Percentiles rank a stretch among this genome's conserved stretches.
phyloP scores from a whole-genome alignment of 2,797 vertebrate species.

The Sebastes reedi region DNA sequence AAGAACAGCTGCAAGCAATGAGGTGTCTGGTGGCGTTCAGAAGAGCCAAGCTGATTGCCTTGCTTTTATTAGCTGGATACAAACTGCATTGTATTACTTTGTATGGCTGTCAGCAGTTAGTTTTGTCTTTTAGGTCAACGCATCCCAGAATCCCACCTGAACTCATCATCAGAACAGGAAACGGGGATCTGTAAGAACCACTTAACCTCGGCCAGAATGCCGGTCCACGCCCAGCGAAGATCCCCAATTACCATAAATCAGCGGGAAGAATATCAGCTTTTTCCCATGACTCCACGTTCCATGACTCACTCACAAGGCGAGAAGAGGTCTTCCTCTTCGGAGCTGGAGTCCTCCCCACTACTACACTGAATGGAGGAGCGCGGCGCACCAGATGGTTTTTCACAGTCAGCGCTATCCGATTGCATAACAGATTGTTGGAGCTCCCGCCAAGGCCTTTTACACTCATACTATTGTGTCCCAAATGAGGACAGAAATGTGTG shows the following conservation, averaged over 20 bases:
- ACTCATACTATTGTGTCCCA: conserved; percentile 50
- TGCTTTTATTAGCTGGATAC: conserved; percentile 43
- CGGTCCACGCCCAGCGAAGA: conserved; percentile 17
- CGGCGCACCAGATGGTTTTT: conserved; percentile 63
- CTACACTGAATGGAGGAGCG: conserved; percentile 47
- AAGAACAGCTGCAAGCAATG: conserved; percentile 67
- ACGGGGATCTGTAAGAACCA: background rate
- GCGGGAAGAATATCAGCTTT: conserved; percentile 30
- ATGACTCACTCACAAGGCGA: conserved; percentile 64
- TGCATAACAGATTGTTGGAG: conserved; percentile 65
- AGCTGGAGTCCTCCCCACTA: conserved; percentile 24
- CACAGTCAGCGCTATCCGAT: conserved; percentile 59
- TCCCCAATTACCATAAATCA: conserved; percentile 45
- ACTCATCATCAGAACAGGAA: conserved; percentile 5
- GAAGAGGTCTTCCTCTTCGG: conserved; percentile 30
- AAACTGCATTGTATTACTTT: conserved; percentile 29
- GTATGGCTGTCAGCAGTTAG: conserved; percentile 32
- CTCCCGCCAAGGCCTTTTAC: conserved; percentile 55
- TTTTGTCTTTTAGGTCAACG: conserved; percentile 9
- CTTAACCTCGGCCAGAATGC: conserved; percentile 16
- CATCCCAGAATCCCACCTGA: conserved; percentile 24
- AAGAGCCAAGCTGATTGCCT: conserved; percentile 42
- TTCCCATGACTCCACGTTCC: conserved; percentile 61
- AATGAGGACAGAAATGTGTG: conserved; percentile 17
- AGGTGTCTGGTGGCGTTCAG: conserved; percentile 52